Evolutionary conservation across 2,797 vertebrate species (phyloP).

Genomic region (Crenuchus spilurus): DNA sequence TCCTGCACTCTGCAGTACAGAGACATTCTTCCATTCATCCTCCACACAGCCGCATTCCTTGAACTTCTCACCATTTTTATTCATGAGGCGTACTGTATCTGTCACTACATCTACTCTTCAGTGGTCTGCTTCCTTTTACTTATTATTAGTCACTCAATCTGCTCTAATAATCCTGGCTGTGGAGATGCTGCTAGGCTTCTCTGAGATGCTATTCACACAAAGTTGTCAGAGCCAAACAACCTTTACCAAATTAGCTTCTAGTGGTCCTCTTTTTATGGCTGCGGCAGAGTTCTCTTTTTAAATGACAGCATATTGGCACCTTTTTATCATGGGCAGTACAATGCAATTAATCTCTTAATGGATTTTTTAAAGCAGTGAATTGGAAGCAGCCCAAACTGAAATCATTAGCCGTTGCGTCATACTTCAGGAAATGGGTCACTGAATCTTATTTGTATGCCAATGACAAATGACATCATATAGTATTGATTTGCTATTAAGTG

Average conservation of each 20-base stretch:
- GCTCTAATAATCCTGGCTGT: neutral
- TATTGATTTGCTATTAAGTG: neutral
- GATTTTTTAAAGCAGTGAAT: neutral
- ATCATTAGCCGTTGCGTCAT: neutral
- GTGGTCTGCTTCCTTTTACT: neutral
- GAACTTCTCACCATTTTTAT: neutral
- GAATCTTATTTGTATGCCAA: neutral
- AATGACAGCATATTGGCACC: no score
- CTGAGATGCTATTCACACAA: neutral
- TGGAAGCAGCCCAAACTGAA: neutral
- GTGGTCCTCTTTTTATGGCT: neutral
- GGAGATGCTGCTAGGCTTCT: neutral
- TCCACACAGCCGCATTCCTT: neutral
- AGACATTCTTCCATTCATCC: neutral
- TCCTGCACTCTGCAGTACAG: neutral
- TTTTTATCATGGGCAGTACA: neutral
- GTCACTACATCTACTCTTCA: slow-evolving; percentile 5
- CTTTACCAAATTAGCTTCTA: neutral
- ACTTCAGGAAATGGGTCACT: neutral
- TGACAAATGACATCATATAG: neutral
- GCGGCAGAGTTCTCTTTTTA: neutral
- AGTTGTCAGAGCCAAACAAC: neutral
- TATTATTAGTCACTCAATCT: slow-evolving; percentile 4
- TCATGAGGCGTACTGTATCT: neutral
- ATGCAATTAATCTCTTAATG: neutral